phyloP scores from a whole-genome alignment of 2,888 invertebrate species.

The Palloptera scutellata region DNA sequence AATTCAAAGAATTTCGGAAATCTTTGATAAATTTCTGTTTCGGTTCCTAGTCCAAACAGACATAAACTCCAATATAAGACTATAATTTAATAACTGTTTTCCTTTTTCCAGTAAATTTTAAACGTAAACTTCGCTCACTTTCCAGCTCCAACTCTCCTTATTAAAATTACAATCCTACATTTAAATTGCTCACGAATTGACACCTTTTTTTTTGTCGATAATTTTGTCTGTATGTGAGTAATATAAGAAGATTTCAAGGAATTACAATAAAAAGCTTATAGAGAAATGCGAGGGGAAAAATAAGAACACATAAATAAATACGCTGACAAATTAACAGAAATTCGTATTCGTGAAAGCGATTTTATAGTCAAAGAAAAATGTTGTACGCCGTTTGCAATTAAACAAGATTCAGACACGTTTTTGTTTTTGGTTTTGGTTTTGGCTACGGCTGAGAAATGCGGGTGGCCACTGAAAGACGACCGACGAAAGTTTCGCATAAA shows the following conservation, averaged over 20 bases:
- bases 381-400: not conserved
- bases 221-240: not conserved
- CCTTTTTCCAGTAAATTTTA: no score
- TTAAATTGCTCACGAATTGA: conserved; percentile 51
- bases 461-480: conserved; percentile 14
- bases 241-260: conserved; percentile 52
- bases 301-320: not conserved
- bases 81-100: no score
- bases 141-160: no score
- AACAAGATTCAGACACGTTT: not conserved
- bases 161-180: conserved; percentile 39
- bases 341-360: not conserved
- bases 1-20: no score
- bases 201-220: conserved; percentile 40
- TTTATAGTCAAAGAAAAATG: not conserved
- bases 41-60: no score
- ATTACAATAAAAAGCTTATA: conserved; percentile 43
- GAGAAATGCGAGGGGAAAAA: not conserved
- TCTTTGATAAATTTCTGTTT: no score
- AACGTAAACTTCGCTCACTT: no score
- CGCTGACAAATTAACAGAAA: conserved; percentile 50
- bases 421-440: not conserved
- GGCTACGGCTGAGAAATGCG: conserved; percentile 2
- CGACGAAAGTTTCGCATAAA: conserved; percentile 6
- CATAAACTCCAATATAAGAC: no score